phyloP scores from a whole-genome alignment of 2,797 vertebrate species.

The Lacerta viridis region DNA sequence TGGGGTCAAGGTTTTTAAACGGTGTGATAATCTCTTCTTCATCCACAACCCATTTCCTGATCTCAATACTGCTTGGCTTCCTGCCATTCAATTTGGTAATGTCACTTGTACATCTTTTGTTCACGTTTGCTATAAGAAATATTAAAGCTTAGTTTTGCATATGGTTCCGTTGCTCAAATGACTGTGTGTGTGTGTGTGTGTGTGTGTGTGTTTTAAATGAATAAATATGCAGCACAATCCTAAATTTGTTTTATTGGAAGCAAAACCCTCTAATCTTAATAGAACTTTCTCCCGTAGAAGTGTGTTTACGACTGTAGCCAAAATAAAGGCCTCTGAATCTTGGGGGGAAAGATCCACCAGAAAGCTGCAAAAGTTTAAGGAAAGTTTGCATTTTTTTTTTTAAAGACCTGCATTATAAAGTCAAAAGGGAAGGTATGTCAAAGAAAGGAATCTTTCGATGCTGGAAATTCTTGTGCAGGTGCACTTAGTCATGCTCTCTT shows the following conservation, averaged over 20 bases:
- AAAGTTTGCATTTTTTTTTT: conserved; percentile 40
- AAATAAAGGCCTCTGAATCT: conserved; percentile 64
- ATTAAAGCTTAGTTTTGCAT: conserved; percentile 59
- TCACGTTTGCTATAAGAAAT: conserved; percentile 67
- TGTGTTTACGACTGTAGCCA: not conserved
- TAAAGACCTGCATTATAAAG: conserved; percentile 30
- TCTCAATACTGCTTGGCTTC: conserved; percentile 71
- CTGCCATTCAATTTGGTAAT: conserved; percentile 72
- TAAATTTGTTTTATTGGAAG: not conserved
- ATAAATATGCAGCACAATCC: conserved; percentile 37
- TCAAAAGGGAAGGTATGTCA: not conserved
- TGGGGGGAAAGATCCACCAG: conserved; percentile 50
- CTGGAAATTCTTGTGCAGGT: not conserved
- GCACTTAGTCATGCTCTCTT: too few species aligned
- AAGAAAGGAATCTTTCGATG: not conserved
- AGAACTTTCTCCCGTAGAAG: too few species aligned
- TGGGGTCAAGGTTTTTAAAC: conserved; percentile 68
- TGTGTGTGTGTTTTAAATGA: conserved; percentile 35
- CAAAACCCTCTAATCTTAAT: not conserved
- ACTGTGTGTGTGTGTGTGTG: not conserved
- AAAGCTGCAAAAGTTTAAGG: conserved; percentile 50
- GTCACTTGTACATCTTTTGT: conserved; percentile 61
- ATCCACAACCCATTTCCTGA: conserved; percentile 72
- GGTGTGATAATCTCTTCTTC: conserved; percentile 58
- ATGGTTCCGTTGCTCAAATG: conserved; percentile 72